phyloP scores from a whole-genome alignment of 1,140 invertebrate species.

The Lasaia peninsularis region DNA sequence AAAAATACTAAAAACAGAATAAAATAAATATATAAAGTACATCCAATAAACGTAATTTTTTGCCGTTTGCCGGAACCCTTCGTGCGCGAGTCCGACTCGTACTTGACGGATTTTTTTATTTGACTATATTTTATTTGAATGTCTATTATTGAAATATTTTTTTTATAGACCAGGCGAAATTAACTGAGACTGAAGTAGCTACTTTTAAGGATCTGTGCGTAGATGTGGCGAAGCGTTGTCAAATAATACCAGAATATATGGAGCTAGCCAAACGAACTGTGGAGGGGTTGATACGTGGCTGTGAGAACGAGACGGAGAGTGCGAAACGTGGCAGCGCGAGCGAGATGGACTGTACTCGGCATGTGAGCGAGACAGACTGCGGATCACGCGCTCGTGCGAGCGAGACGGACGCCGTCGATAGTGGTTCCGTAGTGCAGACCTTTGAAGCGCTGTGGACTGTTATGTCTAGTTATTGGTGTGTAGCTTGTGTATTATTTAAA shows the following conservation, averaged over 20 bases:
- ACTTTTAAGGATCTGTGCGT: slow-evolving; percentile 59
- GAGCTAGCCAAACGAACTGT: slow-evolving; percentile 54
- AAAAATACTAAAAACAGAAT: no score
- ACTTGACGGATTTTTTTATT: no score
- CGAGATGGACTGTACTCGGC: not conserved
- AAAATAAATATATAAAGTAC: no score
- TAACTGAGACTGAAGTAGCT: slow-evolving; percentile 46
- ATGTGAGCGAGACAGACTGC: not conserved
- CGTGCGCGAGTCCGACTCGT: no score
- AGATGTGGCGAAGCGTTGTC: slow-evolving; percentile 55
- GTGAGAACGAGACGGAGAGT: slow-evolving; percentile 19
- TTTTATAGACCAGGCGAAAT: slow-evolving; percentile 39
- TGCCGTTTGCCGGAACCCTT: no score
- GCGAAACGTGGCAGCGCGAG: not conserved
- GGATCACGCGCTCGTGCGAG: not conserved
- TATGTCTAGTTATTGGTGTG: slow-evolving; percentile 60
- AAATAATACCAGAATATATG: slow-evolving; percentile 70
- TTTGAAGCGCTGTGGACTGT: slow-evolving; percentile 57
- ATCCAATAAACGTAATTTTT: no score
- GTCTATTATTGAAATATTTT: no score
- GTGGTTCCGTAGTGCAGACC: slow-evolving; percentile 39
- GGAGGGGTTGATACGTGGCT: slow-evolving; percentile 34
- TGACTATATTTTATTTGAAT: no score
- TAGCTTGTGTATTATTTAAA: not conserved
- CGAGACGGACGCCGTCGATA: slow-evolving; percentile 13